These are phyloP conservation scores for Anhinga anhinga DNA, from an alignment of 2,113 vertebrate species.

Conservation along the genomic window DNA sequence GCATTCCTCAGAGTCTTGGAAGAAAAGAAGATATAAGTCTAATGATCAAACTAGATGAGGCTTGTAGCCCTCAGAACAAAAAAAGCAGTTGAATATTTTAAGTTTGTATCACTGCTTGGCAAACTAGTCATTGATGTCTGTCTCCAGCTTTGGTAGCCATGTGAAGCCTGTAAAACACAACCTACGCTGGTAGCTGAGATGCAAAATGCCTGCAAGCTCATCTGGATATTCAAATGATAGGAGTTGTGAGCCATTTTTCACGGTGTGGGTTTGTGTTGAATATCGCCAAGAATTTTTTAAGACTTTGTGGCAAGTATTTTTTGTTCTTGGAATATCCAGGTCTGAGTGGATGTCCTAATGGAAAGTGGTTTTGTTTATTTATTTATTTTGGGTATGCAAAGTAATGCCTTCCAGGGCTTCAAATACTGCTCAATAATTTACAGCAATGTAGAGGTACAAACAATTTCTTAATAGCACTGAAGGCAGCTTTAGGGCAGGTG, in stretches of 20 bases:
- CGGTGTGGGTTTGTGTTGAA: background rate
- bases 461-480: background rate
- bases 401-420: background rate
- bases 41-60: background rate
- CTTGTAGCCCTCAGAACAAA: background rate
- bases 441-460: background rate
- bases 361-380: background rate
- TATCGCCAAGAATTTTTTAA: background rate
- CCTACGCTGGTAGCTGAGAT: background rate
- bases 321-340: background rate
- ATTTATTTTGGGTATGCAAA: background rate
- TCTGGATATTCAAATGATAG: background rate
- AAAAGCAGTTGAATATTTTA: background rate
- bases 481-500: conserved; percentile 5
- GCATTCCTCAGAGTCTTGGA: background rate
- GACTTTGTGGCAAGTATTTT: background rate
- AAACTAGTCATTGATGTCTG: background rate
- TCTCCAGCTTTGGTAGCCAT: background rate
- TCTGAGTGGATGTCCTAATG: background rate
- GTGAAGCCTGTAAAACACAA: background rate
- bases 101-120: background rate
- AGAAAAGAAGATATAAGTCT: background rate
- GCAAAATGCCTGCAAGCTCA: background rate
- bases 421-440: conserved; percentile 18
- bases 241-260: background rate